Conservation (phyloP, 2,888 invertebrate genomes). For the Punctoribates punctum region DNA sequence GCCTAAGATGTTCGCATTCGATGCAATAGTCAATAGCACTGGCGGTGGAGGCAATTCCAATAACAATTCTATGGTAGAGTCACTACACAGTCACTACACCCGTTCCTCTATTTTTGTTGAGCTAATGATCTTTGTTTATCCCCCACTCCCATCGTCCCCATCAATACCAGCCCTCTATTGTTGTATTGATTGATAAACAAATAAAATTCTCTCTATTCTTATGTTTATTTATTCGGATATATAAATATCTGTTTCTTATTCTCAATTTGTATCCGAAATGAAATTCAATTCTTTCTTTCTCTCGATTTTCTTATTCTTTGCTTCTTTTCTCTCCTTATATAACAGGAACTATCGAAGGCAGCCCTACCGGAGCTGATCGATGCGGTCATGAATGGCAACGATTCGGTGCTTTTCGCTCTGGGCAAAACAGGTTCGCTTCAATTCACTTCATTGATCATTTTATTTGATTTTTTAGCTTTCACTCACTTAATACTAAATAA, state of each 20-base stretch:
- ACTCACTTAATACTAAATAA: slow-evolving; percentile 1
- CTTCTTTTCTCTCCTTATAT: not conserved
- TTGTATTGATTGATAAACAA: slow-evolving; percentile 12
- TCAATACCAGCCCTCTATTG: not conserved
- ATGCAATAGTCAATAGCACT: slow-evolving; percentile 15
- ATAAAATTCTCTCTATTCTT: slow-evolving; percentile 1
- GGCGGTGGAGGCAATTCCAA: not conserved
- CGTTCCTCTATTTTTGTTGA: not conserved
- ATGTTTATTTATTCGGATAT: slow-evolving; percentile 6
- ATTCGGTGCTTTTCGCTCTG: slow-evolving; percentile 24
- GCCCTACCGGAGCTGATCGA: slow-evolving; percentile 29
- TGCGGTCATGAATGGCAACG: slow-evolving; percentile 31
- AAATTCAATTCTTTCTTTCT: slow-evolving; percentile 4
- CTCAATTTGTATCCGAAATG: slow-evolving; percentile 12
- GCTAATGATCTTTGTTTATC: slow-evolving; percentile 14
- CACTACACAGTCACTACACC: not conserved
- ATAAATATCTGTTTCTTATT: slow-evolving; percentile 13
- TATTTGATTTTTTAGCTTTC: slow-evolving; percentile 26
- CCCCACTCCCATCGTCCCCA: not conserved
- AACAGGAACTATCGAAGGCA: slow-evolving; percentile 21
- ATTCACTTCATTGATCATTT: slow-evolving; percentile 34
- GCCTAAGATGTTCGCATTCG: slow-evolving; percentile 23
- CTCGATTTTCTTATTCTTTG: not conserved
- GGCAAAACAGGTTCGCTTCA: slow-evolving; percentile 34
- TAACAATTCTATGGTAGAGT: slow-evolving; percentile 17